Conservation (phyloP, 2,888 invertebrate genomes). For the Ctenicera cuprea region DNA sequence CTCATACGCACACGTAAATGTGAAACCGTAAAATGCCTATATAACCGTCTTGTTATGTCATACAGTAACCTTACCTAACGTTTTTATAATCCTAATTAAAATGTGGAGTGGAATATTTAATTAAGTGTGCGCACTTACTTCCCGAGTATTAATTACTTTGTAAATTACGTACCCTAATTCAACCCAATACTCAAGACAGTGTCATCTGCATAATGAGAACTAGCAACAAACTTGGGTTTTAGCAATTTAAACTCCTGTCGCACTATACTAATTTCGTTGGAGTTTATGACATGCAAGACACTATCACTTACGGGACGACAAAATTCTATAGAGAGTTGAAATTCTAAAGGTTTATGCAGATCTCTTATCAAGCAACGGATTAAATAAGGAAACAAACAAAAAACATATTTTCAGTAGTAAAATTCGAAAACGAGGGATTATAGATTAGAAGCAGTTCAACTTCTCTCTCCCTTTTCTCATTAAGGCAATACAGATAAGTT, state of each 20-base stretch:
- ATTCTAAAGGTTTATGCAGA: background rate
- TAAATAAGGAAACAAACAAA: no score
- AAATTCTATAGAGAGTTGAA: background rate
- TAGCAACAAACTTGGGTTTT: constrained; percentile 29
- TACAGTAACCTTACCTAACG: background rate
- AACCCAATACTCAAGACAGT: constrained; percentile 14
- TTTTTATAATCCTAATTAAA: constrained; percentile 12
- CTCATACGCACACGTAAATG: constrained; percentile 8
- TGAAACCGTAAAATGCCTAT: background rate
- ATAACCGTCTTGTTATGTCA: background rate
- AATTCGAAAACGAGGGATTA: no score
- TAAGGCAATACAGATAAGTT: no score
- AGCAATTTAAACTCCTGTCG: constrained; percentile 23
- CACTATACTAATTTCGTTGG: constrained; percentile 13
- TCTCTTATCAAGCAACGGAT: no score
- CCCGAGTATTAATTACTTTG: constrained; percentile 7
- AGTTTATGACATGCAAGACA: constrained; percentile 7
- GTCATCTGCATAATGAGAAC: constrained; percentile 26
- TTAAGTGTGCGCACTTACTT: constrained; percentile 1
- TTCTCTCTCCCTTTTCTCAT: no score
- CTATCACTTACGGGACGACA: background rate
- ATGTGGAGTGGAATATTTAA: constrained; percentile 10
- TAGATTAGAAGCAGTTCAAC: no score
- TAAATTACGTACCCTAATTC: constrained; percentile 25
- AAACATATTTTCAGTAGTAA: no score